phyloP scores from a whole-genome alignment of 2,888 invertebrate species.

The Phyllotreta cruciferae region DNA sequence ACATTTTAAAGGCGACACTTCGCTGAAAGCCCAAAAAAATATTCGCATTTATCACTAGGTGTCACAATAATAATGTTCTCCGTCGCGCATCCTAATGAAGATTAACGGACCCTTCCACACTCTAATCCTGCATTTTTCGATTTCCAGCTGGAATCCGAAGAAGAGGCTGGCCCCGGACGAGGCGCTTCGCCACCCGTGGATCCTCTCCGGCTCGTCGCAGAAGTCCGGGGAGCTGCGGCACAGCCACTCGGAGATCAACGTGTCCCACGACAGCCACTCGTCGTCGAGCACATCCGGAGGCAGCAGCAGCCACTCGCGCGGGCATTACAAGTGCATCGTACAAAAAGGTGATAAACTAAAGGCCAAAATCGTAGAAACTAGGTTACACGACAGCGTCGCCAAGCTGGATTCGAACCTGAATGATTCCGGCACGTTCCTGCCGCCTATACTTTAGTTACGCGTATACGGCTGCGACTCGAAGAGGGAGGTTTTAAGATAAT shows the following conservation, averaged over 20 bases:
- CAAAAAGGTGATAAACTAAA: conserved; percentile 57
- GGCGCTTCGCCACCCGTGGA: conserved; percentile 87
- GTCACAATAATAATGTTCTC: conserved; percentile 14
- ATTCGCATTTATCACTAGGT: conserved; percentile 7
- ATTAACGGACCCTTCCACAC: background rate
- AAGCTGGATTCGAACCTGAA: conserved; percentile 62
- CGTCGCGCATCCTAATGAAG: background rate
- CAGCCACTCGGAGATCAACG: conserved; percentile 63
- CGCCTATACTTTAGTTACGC: conserved; percentile 64
- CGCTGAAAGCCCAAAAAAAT: background rate
- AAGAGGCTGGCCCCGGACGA: conserved; percentile 91
- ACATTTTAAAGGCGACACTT: conserved; percentile 16
- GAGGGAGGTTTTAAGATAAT: conserved; percentile 10
- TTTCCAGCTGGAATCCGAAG: conserved; percentile 87
- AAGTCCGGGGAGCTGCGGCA: conserved; percentile 60
- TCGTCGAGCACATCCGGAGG: conserved; percentile 56
- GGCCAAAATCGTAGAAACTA: conserved; percentile 57
- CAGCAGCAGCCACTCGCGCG: conserved; percentile 52
- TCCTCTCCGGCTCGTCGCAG: conserved; percentile 59
- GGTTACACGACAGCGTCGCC: conserved; percentile 59
- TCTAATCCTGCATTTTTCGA: conserved; percentile 8
- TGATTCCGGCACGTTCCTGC: conserved; percentile 70
- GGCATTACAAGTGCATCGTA: conserved; percentile 53
- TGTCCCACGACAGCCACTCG: conserved; percentile 54
- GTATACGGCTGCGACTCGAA: background rate